phyloP scores from a whole-genome alignment of 2,888 invertebrate species.

The Trachelus stipa region DNA sequence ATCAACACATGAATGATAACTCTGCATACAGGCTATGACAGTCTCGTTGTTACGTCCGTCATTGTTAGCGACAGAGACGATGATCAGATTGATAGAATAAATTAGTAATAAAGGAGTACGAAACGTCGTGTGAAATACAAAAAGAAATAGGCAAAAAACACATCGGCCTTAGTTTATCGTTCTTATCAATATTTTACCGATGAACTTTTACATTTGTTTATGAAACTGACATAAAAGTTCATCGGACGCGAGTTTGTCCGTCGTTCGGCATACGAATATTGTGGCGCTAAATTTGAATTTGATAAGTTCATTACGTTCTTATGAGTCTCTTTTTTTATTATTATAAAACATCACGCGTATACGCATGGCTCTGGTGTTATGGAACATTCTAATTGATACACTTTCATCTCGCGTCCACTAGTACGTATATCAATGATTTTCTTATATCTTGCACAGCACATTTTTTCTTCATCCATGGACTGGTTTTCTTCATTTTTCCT shows the following conservation, averaged over 20 bases:
- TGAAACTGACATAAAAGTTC: neutral
- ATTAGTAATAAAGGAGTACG: neutral
- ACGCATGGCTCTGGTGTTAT: neutral
- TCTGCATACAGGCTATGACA: neutral
- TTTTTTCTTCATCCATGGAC: neutral
- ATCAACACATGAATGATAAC: neutral
- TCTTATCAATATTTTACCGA: neutral
- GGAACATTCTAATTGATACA: neutral
- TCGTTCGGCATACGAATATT: neutral
- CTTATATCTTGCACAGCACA: neutral
- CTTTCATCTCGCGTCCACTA: neutral
- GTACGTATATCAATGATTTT: neutral
- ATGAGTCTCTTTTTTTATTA: neutral
- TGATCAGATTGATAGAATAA: neutral
- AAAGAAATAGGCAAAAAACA: neutral
- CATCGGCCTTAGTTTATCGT: neutral
- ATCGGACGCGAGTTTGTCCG: neutral
- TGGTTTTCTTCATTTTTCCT: too few relatives aligned
- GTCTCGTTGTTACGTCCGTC: neutral
- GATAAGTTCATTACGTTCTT: neutral
- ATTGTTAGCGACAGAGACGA: neutral
- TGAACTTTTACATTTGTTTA: neutral
- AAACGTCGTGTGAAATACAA: neutral
- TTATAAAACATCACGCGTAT: neutral
- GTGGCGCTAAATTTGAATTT: neutral